phyloP scores from a whole-genome alignment of 2,113 vertebrate genomes.

The Solea solea region DNA sequence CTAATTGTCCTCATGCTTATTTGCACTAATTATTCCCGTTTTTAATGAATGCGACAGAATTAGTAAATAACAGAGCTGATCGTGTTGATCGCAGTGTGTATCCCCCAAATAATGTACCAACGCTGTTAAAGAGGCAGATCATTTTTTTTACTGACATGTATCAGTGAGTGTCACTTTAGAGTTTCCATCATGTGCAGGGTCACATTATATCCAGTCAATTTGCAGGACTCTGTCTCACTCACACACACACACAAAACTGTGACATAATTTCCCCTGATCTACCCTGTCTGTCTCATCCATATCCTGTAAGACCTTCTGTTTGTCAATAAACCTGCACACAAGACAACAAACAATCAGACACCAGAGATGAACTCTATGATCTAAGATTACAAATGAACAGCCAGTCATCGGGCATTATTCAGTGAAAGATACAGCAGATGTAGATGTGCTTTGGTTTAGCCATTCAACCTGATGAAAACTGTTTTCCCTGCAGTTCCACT shows the following conservation, averaged over 20 bases:
- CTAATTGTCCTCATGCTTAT: slow-evolving; percentile 17
- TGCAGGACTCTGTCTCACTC: background rate
- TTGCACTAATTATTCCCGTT: slow-evolving; percentile 18
- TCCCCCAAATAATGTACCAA: too few relatives aligned
- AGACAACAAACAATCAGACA: slow-evolving; percentile 2
- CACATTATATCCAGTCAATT: background rate
- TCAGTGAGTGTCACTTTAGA: background rate
- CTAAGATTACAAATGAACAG: background rate
- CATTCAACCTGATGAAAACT: background rate
- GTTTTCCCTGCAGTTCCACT: background rate
- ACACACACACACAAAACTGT: slow-evolving; percentile 5
- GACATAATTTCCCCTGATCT: slow-evolving; percentile 19
- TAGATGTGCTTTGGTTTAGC: background rate
- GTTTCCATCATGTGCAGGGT: background rate
- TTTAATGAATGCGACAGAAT: background rate
- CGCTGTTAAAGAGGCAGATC: too few relatives aligned
- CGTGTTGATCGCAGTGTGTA: too few relatives aligned
- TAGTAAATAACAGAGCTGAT: too few relatives aligned
- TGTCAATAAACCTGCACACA: slow-evolving; percentile 9
- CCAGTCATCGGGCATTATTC: too few relatives aligned
- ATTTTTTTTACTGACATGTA: too few relatives aligned
- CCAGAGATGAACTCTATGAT: background rate
- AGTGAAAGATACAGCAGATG: too few relatives aligned
- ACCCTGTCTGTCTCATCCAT: slow-evolving; percentile 15
- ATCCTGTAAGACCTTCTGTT: slow-evolving; percentile 28